Evolutionary conservation across 1,140 invertebrate species (phyloP).

Genomic region (Thereuonema tuberculata): DNA sequence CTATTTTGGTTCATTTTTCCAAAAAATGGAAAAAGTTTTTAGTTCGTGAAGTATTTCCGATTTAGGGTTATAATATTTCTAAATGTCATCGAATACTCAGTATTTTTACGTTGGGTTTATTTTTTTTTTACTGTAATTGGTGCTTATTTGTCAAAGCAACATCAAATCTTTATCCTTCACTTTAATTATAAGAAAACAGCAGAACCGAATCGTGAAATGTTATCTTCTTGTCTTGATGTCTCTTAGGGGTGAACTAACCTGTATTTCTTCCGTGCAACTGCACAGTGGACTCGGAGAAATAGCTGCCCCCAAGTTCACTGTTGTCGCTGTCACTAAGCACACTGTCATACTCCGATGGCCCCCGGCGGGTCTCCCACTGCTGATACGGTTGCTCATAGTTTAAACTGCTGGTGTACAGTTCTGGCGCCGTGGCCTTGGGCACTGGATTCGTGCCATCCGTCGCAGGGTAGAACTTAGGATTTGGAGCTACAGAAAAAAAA

Average conservation of each 20-base stretch:
- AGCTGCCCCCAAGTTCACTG: constrained; percentile 2
- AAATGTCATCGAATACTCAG: too few relatives aligned
- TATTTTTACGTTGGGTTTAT: too few relatives aligned
- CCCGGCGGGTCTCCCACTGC: neutral
- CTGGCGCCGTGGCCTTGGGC: neutral
- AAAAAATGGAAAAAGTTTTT: too few relatives aligned
- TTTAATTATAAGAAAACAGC: too few relatives aligned
- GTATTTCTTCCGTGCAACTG: constrained; percentile 4
- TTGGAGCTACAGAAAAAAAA: neutral
- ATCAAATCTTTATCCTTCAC: too few relatives aligned
- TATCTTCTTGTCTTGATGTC: too few relatives aligned
- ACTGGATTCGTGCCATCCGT: neutral
- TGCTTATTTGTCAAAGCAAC: too few relatives aligned
- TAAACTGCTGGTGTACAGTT: neutral
- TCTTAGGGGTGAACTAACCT: constrained; percentile 2
- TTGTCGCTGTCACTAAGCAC: constrained; percentile 10
- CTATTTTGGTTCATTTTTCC: too few relatives aligned
- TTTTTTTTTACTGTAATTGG: too few relatives aligned
- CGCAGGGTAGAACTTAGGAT: neutral
- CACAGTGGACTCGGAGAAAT: constrained; percentile 7
- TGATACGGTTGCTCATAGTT: constrained; percentile 6
- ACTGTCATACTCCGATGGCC: constrained; percentile 7
- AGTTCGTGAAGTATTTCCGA: too few relatives aligned
- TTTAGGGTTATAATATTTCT: too few relatives aligned
- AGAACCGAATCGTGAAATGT: too few relatives aligned